Evolutionary conservation across 2,797 vertebrate genomes (phyloP).

Genomic region (Petrocephalus schoutedeni): DNA sequence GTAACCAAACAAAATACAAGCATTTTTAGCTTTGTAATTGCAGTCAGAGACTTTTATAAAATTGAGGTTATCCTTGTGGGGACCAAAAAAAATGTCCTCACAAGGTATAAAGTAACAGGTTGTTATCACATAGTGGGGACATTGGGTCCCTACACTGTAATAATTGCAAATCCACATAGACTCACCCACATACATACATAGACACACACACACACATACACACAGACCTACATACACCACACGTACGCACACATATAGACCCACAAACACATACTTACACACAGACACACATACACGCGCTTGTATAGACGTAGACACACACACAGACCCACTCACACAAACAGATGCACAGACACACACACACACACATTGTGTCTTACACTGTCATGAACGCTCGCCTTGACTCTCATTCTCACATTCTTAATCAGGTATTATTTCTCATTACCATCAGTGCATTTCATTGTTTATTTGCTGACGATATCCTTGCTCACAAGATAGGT

Average conservation of each 20-base stretch:
- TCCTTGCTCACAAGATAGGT: neutral
- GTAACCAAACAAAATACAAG: neutral
- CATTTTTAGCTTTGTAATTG: neutral
- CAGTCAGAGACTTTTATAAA: neutral
- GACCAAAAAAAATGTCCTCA: no score
- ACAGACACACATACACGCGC: no score
- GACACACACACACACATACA: no score
- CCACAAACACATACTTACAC: no score
- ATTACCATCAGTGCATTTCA: neutral
- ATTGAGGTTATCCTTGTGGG: neutral
- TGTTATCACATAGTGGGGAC: no score
- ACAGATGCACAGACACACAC: neutral
- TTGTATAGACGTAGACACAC: neutral
- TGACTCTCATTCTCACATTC: neutral
- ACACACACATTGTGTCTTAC: neutral
- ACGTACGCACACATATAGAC: no score
- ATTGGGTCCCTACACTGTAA: neutral
- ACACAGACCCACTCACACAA: no score
- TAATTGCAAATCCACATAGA: no score
- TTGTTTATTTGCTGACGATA: neutral
- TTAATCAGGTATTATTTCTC: neutral
- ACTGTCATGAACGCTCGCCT: neutral
- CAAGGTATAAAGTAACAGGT: no score
- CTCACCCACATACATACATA: no score
- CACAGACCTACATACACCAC: no score